These are phyloP conservation scores for Pluvialis apricaria DNA, from an alignment of 2,113 vertebrate genomes.

Conservation along the genomic window DNA sequence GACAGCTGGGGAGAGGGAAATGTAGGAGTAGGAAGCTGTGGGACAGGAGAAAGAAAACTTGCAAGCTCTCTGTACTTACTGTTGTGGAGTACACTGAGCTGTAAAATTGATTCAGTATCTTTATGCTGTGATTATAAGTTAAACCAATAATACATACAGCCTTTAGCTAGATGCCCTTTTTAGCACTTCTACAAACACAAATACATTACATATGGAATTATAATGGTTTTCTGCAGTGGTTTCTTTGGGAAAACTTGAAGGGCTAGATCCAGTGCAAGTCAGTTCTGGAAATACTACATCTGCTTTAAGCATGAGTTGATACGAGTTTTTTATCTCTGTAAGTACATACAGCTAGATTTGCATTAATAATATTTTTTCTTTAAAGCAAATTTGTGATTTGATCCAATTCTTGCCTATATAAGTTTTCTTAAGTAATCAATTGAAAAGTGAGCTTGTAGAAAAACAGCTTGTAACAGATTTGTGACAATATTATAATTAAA, in stretches of 20 bases:
- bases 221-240: not conserved
- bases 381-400: not conserved
- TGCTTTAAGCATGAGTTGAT: not conserved
- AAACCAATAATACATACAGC: not conserved
- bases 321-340: not conserved
- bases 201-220: not conserved
- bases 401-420: not conserved
- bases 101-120: not conserved
- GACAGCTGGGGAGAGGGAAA: not conserved
- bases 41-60: not conserved
- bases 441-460: conserved; percentile 15
- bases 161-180: not conserved
- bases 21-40: not conserved
- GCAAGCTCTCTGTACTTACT: not conserved
- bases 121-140: not conserved
- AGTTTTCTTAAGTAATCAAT: conserved; percentile 6
- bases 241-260: not conserved
- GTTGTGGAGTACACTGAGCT: not conserved
- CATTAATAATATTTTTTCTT: not conserved
- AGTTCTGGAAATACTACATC: not conserved
- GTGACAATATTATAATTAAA: conserved; percentile 19
- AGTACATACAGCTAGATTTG: not conserved
- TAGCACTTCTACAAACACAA: not conserved
- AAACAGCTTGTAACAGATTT: not conserved
- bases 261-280: not conserved